phyloP scores from a whole-genome alignment of 2,888 invertebrate species.

The Myopa tessellatipennis region DNA sequence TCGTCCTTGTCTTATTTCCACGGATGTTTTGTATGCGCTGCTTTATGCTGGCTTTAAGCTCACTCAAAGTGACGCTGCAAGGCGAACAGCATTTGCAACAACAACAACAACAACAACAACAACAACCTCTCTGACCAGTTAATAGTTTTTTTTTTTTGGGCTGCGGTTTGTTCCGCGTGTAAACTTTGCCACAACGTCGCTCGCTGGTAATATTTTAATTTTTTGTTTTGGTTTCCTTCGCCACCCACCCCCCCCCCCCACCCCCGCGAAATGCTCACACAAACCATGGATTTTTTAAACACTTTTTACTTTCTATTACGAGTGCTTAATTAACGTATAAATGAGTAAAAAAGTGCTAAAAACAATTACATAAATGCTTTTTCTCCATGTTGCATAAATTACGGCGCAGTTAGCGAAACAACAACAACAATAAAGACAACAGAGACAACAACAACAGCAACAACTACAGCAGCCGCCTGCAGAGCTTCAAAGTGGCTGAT shows the following conservation, averaged over 20 bases:
- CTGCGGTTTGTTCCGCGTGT: slow-evolving; percentile 14
- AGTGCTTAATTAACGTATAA: not conserved
- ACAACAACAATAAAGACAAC: not conserved
- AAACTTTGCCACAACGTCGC: not conserved
- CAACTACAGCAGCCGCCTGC: not conserved
- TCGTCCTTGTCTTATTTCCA: slow-evolving; percentile 8
- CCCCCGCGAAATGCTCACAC: too few relatives aligned
- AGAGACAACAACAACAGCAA: not conserved
- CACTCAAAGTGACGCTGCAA: not conserved
- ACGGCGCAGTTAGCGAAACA: not conserved
- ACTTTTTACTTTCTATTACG: not conserved
- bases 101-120: slow-evolving; percentile 9
- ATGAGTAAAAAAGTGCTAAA: not conserved
- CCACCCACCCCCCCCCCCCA: not conserved
- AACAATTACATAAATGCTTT: slow-evolving; percentile 2
- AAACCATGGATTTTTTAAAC: too few relatives aligned
- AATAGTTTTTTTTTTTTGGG: not conserved
- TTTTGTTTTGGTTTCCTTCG: not conserved
- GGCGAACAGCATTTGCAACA: not conserved
- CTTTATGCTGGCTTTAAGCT: not conserved
- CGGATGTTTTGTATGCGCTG: not conserved
- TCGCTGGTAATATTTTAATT: slow-evolving; percentile 4
- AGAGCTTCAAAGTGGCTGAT: not conserved
- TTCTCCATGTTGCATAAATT: not conserved
- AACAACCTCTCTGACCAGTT: slow-evolving; percentile 5